These are phyloP conservation scores for Falco biarmicus DNA, from an alignment of 2,797 vertebrate species.

Conservation along the genomic window DNA sequence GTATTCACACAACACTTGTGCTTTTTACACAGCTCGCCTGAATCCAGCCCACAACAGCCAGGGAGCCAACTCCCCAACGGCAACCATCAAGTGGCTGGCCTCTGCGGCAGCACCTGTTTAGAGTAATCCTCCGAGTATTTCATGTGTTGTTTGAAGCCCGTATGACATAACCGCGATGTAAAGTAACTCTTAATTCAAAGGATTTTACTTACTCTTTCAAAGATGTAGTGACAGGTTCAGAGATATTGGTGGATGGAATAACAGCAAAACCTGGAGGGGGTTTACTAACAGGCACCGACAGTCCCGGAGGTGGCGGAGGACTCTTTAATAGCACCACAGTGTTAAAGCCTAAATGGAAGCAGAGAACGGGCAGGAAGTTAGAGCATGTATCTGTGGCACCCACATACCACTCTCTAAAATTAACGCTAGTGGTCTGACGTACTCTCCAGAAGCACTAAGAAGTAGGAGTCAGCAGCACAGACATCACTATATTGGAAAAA, in stretches of 20 bases:
- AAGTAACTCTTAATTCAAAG: not conserved
- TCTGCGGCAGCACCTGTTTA: fast-evolving
- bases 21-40: not conserved
- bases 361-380: not conserved
- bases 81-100: not conserved
- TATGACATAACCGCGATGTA: fast-evolving
- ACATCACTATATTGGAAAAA: not conserved
- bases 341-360: slow-evolving; percentile 85
- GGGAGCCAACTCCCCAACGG: fast-evolving
- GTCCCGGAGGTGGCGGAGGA: slow-evolving; percentile 85
- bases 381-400: not conserved
- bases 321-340: slow-evolving; percentile 85
- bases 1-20: not conserved
- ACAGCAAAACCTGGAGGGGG: slow-evolving; percentile 94
- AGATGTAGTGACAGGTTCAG: slow-evolving; percentile 77
- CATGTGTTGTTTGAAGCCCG: fast-evolving
- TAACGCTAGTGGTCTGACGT: not conserved
- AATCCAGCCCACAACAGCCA: not conserved
- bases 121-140: fast-evolving
- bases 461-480: not conserved
- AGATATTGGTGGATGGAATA: slow-evolving; percentile 84
- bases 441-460: not conserved
- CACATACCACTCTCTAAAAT: not conserved
- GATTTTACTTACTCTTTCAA: slow-evolving; percentile 83
- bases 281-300: slow-evolving; percentile 84